Evolutionary conservation across 2,113 vertebrate genomes (phyloP).

Genomic region (Semicossyphus pulcher): DNA sequence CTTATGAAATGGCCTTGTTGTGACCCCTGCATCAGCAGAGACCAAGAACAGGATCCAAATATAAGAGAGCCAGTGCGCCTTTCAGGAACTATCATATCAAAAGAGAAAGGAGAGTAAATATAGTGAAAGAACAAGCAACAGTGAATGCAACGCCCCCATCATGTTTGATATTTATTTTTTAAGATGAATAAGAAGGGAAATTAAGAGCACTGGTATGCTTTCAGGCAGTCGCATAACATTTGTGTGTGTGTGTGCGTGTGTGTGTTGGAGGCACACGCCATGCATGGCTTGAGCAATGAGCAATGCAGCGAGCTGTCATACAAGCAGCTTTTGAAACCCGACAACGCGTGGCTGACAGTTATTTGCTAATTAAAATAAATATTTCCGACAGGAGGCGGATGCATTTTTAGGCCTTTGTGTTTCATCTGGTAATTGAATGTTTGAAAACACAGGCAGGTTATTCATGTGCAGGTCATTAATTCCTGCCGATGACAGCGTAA

Average conservation of each 20-base stretch:
- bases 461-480: constrained; percentile 34
- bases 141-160: constrained; percentile 17
- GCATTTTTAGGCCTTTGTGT: constrained; percentile 13
- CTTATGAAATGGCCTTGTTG: constrained; percentile 40
- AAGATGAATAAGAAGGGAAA: constrained; percentile 44
- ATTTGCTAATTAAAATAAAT: constrained; percentile 64
- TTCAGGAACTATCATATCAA: constrained; percentile 58
- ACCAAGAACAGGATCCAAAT: constrained; percentile 39
- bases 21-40: constrained; percentile 34
- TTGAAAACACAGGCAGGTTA: constrained; percentile 33
- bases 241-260: constrained; percentile 10
- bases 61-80: constrained; percentile 15
- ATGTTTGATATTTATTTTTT: constrained; percentile 34
- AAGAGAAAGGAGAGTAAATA: constrained; percentile 35
- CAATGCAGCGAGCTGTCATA: constrained; percentile 43
- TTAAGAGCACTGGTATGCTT: constrained; percentile 5
- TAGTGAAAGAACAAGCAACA: constrained; percentile 15
- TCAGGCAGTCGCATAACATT: constrained; percentile 32
- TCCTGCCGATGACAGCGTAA: constrained; percentile 16
- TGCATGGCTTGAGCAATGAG: constrained; percentile 40
- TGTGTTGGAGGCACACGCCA: constrained; percentile 6
- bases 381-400: constrained; percentile 32
- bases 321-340: constrained; percentile 26
- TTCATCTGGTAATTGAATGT: constrained; percentile 41
- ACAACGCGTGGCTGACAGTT: constrained; percentile 47